These are phyloP conservation scores for Leptothorax acervorum DNA, from an alignment of 2,888 invertebrate genomes.

Conservation along the genomic window DNA sequence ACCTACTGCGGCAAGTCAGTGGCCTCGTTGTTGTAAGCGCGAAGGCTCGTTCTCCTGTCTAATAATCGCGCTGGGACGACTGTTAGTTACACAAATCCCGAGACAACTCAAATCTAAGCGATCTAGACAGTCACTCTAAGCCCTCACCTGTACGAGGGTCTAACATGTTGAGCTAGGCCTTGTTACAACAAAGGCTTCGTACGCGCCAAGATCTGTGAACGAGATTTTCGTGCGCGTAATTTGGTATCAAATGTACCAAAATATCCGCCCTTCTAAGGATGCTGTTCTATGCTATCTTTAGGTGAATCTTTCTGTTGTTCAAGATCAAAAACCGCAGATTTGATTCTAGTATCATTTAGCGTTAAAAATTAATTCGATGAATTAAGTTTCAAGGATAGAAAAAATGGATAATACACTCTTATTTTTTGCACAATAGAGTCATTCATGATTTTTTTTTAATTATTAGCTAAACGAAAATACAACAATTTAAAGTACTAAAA, in stretches of 20 bases:
- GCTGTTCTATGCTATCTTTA: neutral
- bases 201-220: neutral
- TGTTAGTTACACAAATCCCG: constrained; percentile 62
- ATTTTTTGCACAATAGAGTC: neutral
- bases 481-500: too few relatives aligned
- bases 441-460: too few relatives aligned
- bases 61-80: constrained; percentile 62
- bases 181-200: constrained; percentile 4
- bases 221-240: neutral
- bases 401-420: neutral
- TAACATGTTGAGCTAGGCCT: neutral
- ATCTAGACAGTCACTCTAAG: neutral
- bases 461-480: too few relatives aligned
- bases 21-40: constrained; percentile 60
- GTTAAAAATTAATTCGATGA: neutral
- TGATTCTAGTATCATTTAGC: neutral
- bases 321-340: neutral
- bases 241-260: neutral
- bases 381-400: neutral
- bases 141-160: neutral
- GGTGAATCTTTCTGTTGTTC: neutral
- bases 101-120: constrained; percentile 16
- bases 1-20: constrained; percentile 66
- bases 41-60: constrained; percentile 62
- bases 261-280: neutral